Conservation (phyloP, 2,888 invertebrate genomes). For the Drosophila ezoana region DNA sequence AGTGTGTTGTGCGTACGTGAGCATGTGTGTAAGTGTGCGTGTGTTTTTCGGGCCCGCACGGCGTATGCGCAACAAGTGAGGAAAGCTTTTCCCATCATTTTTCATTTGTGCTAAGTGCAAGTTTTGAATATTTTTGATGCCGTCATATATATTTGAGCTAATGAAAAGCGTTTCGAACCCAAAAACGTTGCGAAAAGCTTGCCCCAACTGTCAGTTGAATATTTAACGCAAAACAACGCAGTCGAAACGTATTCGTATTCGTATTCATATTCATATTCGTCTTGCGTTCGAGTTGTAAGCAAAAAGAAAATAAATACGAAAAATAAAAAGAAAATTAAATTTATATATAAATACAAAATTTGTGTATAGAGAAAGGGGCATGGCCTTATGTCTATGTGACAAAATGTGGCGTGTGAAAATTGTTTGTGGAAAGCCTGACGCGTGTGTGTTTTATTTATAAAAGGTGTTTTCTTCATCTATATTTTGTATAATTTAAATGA, state of each 20-base stretch:
- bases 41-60: conserved; percentile 38
- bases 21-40: not conserved
- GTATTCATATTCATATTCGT: conserved; percentile 18
- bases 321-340: conserved; percentile 14
- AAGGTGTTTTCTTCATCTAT: conserved; percentile 4
- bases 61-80: conserved; percentile 80
- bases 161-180: conserved; percentile 61
- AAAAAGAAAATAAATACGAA: not conserved
- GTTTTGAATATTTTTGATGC: conserved; percentile 52
- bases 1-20: conserved; percentile 9
- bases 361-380: conserved; percentile 21
- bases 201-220: conserved; percentile 65
- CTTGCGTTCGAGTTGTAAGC: conserved; percentile 40
- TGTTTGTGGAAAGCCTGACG: conserved; percentile 19
- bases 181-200: conserved; percentile 64
- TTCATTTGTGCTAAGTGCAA: conserved; percentile 48
- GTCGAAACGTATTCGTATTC: conserved; percentile 49
- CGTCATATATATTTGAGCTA: conserved; percentile 67
- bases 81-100: conserved; percentile 60
- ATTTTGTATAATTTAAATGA: conserved; percentile 8
- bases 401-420: conserved; percentile 22
- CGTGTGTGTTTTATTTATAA: conserved; percentile 33
- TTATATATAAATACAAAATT: conserved; percentile 18
- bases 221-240: conserved; percentile 65
- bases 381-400: conserved; percentile 30